phyloP scores from a whole-genome alignment of 2,888 invertebrate genomes.

The Mechanitis mazaeus region DNA sequence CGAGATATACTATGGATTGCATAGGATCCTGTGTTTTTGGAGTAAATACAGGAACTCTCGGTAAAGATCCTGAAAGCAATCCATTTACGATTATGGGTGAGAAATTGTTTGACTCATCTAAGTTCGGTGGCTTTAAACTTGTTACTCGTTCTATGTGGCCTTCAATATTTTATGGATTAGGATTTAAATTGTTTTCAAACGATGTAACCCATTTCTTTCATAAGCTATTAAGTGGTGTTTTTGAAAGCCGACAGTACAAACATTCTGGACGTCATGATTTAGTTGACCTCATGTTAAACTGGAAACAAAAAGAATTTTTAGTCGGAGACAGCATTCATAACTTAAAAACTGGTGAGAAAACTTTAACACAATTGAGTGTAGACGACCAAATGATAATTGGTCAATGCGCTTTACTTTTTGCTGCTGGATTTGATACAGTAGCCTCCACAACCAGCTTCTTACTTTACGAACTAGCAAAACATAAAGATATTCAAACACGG shows the following conservation, averaged over 20 bases:
- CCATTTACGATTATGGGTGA: constrained; percentile 39
- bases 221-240: constrained; percentile 37
- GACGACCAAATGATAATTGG: constrained; percentile 63
- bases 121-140: constrained; percentile 35
- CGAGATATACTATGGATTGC: constrained; percentile 51
- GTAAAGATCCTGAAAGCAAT: constrained; percentile 36
- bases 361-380: constrained; percentile 39
- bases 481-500: constrained; percentile 33
- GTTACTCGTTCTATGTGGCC: constrained; percentile 45
- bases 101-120: constrained; percentile 36
- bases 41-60: constrained; percentile 36
- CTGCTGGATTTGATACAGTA: constrained; percentile 51
- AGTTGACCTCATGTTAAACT: constrained; percentile 42
- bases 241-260: constrained; percentile 37
- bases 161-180: constrained; percentile 42
- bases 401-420: constrained; percentile 69
- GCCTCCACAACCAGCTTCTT: constrained; percentile 38
- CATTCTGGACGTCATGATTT: constrained; percentile 45
- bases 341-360: constrained; percentile 33
- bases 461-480: constrained; percentile 45
- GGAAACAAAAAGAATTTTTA: constrained; percentile 39
- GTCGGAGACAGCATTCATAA: constrained; percentile 43
- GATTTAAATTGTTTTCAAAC: constrained; percentile 36
- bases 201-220: constrained; percentile 39
- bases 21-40: constrained; percentile 53